Evolutionary conservation across 2,888 invertebrate genomes (phyloP), one percentile per base, ranked within the genome.

Genomic region (Cantharis flavilabris): DNA sequence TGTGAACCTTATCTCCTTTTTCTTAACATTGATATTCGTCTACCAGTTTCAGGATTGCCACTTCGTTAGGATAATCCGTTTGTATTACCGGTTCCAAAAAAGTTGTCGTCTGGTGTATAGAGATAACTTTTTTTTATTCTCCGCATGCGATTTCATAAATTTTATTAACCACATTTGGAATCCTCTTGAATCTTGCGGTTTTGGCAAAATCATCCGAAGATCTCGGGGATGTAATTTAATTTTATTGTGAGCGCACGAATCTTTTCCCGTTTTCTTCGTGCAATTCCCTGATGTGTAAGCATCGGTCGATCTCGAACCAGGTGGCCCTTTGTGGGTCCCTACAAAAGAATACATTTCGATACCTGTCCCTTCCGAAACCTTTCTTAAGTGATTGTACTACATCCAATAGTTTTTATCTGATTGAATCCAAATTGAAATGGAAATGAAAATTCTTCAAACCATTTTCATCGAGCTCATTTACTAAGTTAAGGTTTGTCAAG

Each of bases 81-180:
- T 71, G 71, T 81, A 81, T 79, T 78, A 81, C 72, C 76, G 73
- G 77, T 73, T 76, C 78, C 76, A 78, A 80, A 81, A 80, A 81
- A 76, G 70, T 81, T 26, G 65, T 23, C 65, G 65, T 65, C 65
- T 65, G 18, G 23, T 65, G n/a, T 49, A 7, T 13, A 7, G n/a
- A 7, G 7, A 49, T n/a, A 49, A 49, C 13, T 33, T 49, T 20
- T 30, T 49, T 49, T 49, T 49, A 49, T 49, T 49, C n/a, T 2
- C 49, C 49, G n/a, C 49, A 49, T 49, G 49, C 49, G 49, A 49
- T 49, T 49, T 49, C 7, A n/a, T 49, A 49, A 49, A 49, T 49
- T n/a, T n/a, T 49, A 49, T n/a, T 9, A 2, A 49, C 49, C 49
- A 49, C 49, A 33, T 49, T 49, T 49, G 49, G n/a, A 5, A 49